These are phyloP conservation scores for Microctenopoma lineatum DNA, from an alignment of 2,797 vertebrate species.

Conservation along the genomic window DNA sequence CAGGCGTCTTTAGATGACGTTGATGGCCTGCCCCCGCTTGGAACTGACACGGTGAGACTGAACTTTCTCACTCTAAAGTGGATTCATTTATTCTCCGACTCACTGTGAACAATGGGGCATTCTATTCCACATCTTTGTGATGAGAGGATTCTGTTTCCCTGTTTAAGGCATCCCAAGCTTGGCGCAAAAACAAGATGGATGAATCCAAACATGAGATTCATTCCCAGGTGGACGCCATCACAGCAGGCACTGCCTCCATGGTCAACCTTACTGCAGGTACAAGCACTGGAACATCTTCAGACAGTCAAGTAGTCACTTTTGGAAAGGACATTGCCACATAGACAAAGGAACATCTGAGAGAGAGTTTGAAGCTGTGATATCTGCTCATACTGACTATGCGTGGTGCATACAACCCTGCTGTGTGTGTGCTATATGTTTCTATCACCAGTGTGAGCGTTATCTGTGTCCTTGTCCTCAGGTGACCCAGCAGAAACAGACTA, in stretches of 20 bases:
- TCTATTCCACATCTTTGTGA: background rate
- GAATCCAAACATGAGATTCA: constrained; percentile 99
- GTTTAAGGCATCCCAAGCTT: constrained; percentile 94
- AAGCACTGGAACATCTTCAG: background rate
- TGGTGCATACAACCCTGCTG: too few relatives aligned
- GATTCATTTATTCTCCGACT: background rate
- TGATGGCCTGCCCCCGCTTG: constrained; percentile 91
- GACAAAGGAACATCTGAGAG: too few relatives aligned
- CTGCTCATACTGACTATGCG: too few relatives aligned
- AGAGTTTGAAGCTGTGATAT: too few relatives aligned
- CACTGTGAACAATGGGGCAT: background rate
- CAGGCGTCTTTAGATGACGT: constrained; percentile 93
- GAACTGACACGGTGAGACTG: constrained; percentile 93
- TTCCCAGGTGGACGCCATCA: constrained; percentile 98
- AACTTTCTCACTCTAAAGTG: background rate
- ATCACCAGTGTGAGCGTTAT: background rate
- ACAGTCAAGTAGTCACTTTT: too few relatives aligned
- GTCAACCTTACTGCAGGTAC: constrained; percentile 97
- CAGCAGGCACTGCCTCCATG: constrained; percentile 95
- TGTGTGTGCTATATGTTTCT: background rate
- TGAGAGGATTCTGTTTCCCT: background rate
- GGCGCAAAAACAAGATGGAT: constrained; percentile 99
- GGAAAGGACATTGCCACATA: too few relatives aligned
- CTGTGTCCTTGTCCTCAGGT: constrained; percentile 73
- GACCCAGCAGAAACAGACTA: constrained; percentile 98